These are phyloP conservation scores for Pherbina coryleti DNA, from an alignment of 2,888 invertebrate genomes.

Conservation along the genomic window DNA sequence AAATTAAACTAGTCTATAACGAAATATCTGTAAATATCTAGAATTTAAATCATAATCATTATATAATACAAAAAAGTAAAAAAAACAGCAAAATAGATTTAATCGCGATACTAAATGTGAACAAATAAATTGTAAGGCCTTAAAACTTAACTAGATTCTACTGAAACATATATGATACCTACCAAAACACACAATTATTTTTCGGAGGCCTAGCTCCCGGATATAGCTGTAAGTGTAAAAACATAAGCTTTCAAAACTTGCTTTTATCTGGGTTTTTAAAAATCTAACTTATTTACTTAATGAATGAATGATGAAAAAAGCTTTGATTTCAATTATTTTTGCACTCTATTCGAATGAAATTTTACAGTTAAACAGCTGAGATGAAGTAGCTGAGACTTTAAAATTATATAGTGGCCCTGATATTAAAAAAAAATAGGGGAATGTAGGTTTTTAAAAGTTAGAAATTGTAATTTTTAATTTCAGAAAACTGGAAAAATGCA, in stretches of 20 bases:
- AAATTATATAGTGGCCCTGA: neutral
- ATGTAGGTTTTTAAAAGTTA: neutral
- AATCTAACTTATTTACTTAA: neutral
- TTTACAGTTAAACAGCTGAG: neutral
- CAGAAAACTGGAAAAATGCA: neutral
- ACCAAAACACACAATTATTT: neutral
- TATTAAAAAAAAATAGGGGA: neutral
- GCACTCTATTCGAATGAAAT: slow-evolving; percentile 34
- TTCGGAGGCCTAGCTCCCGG: neutral
- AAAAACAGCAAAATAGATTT: neutral
- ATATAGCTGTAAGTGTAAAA: neutral
- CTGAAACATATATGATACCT: neutral
- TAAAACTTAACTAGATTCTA: slow-evolving; percentile 14
- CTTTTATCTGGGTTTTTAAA: neutral
- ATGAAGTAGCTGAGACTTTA: slow-evolving; percentile 25
- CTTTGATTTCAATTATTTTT: slow-evolving; percentile 30
- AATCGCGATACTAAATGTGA: slow-evolving; percentile 20
- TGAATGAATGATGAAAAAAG: neutral
- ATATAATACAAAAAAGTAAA: neutral
- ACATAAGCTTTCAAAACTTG: slow-evolving; percentile 2
- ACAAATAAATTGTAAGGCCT: slow-evolving; percentile 25
- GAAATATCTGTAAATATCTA: neutral
- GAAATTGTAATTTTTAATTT: neutral
- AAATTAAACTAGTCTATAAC: neutral
- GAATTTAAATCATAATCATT: neutral